Conservation (phyloP, 2,113 vertebrate species). For the Trochalopteron elliotii region DNA sequence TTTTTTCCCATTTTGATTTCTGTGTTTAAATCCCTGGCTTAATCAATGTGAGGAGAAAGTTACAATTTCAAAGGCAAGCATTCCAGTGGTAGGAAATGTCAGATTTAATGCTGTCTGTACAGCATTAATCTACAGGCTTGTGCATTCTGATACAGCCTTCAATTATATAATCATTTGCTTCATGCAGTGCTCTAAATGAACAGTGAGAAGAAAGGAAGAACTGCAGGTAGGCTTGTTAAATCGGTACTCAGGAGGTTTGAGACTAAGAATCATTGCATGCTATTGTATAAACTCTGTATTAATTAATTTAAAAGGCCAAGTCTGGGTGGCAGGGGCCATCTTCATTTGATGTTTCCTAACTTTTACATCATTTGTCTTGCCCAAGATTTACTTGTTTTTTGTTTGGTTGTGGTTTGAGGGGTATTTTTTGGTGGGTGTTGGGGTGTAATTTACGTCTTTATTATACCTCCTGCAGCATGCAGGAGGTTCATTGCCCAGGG, state of each 20-base stretch:
- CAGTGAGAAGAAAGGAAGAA: neutral
- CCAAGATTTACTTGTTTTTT: neutral
- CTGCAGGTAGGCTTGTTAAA: constrained; percentile 21
- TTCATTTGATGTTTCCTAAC: neutral
- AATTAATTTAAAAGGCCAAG: neutral
- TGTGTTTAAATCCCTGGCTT: neutral
- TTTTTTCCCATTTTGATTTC: neutral
- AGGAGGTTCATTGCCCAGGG: neutral
- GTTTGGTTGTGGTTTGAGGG: neutral
- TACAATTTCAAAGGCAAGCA: neutral
- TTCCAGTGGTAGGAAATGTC: neutral
- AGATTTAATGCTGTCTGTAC: neutral
- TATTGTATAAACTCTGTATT: neutral
- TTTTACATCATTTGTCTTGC: neutral
- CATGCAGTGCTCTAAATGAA: constrained; percentile 15
- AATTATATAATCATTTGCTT: constrained; percentile 26
- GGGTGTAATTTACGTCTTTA: neutral
- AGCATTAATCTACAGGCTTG: neutral
- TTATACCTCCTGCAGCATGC: neutral
- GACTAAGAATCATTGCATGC: neutral
- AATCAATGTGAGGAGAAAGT: neutral
- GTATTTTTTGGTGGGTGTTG: no score
- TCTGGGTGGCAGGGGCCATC: neutral
- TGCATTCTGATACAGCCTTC: constrained; percentile 22
- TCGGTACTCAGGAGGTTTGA: neutral